Conservation (phyloP, 1,140 invertebrate genomes). For the Druon quercuslanigerum region DNA sequence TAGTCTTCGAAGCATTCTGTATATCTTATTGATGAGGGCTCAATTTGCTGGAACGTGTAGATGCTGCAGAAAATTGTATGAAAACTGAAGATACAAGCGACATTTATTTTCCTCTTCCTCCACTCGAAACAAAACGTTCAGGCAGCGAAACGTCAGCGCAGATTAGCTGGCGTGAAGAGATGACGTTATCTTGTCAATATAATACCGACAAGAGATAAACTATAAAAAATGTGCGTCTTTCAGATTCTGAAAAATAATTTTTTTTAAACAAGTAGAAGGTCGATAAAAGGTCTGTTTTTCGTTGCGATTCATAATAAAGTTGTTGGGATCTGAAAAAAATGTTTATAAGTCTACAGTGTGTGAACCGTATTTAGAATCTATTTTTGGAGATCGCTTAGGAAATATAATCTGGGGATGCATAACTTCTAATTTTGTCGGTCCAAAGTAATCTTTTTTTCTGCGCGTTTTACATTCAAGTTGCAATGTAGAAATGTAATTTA, state of each 20-base stretch:
- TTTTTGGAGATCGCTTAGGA: too few species aligned
- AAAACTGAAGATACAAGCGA: not conserved
- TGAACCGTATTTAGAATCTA: too few species aligned
- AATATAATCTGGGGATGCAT: too few species aligned
- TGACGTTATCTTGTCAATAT: not conserved
- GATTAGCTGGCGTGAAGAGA: slow-evolving; percentile 11
- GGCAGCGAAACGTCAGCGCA: slow-evolving; percentile 8
- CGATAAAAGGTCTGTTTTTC: too few species aligned
- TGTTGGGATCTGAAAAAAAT: too few species aligned
- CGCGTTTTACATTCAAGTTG: not conserved
- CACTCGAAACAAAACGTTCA: not conserved
- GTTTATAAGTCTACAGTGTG: too few species aligned
- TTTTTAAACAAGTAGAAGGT: not conserved
- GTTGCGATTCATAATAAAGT: too few species aligned
- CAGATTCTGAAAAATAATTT: not conserved
- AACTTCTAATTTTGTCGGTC: not conserved
- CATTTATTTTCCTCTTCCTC: slow-evolving; percentile 5
- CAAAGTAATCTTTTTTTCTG: not conserved
- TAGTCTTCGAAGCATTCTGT: slow-evolving; percentile 25
- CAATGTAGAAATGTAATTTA: slow-evolving; percentile 67
- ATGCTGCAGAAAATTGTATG: slow-evolving; percentile 7
- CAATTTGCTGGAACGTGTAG: not conserved
- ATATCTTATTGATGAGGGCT: not conserved
- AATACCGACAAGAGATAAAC: not conserved
- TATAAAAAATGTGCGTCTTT: not conserved